A percentile compares a stretch with the other conserved stretches of the same genome.
Evolutionary conservation across 2,888 invertebrate species (phyloP).

Genomic region (Mycalesis mineus): DNA sequence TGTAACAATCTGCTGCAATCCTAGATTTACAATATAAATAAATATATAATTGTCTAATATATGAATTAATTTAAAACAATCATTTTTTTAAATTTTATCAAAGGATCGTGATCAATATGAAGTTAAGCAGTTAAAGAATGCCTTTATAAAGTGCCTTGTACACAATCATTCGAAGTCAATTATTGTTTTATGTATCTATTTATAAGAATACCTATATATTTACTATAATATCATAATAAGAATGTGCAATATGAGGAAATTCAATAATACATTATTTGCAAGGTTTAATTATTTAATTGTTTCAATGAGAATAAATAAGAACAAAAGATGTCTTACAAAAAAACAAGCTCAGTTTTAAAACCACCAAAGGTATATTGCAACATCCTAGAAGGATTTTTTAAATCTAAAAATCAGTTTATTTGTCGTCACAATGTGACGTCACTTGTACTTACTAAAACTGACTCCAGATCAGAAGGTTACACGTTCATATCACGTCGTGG

Average conservation of each 20-base stretch:
- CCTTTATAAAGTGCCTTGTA: slow-evolving; percentile 19
- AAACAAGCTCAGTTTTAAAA: too few species aligned
- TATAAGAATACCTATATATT: neutral
- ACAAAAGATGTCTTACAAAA: too few species aligned
- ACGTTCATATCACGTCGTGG: too few species aligned
- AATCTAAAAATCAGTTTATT: too few species aligned
- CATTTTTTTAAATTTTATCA: neutral
- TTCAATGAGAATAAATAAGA: too few species aligned
- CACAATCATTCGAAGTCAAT: slow-evolving; percentile 6
- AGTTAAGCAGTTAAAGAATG: neutral
- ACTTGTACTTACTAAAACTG: too few species aligned
- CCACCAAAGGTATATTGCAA: too few species aligned
- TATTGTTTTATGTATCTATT: neutral
- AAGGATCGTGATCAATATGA: neutral
- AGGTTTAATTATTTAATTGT: too few species aligned
- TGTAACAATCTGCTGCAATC: slow-evolving; percentile 35
- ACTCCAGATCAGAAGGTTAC: too few species aligned
- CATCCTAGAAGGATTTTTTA: too few species aligned
- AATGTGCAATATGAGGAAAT: neutral
- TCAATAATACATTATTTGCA: too few species aligned
- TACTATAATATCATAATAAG: neutral
- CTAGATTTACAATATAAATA: slow-evolving; percentile 20
- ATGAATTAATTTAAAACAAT: neutral
- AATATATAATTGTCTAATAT: slow-evolving; percentile 1
- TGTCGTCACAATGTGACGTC: too few species aligned